Conservation (phyloP, 2,888 invertebrate species). For the Cantharis nigra region DNA sequence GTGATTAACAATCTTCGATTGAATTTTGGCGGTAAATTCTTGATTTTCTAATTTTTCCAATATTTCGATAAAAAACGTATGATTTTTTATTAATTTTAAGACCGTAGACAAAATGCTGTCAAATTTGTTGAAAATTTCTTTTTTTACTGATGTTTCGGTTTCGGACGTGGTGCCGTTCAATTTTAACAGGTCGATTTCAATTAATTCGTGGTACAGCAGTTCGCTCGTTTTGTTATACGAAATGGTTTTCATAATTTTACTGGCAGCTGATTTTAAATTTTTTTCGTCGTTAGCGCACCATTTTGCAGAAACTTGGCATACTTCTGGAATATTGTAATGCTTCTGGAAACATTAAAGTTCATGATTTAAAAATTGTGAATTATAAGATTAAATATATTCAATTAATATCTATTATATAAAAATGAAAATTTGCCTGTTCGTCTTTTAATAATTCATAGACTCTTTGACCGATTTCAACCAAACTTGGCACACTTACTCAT, state of each 20-base stretch:
- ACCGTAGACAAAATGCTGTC: constrained; percentile 52
- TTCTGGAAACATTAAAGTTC: constrained; percentile 56
- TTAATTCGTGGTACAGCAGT: constrained; percentile 70
- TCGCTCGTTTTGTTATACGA: constrained; percentile 73
- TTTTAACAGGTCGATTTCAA: constrained; percentile 59
- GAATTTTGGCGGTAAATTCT: constrained; percentile 63
- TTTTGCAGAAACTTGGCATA: constrained; percentile 80
- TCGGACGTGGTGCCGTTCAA: constrained; percentile 41
- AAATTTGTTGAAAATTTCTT: constrained; percentile 52
- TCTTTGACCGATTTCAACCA: too few relatives aligned
- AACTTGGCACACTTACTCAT: too few relatives aligned
- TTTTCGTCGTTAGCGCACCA: constrained; percentile 75
- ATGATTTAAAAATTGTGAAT: too few relatives aligned
- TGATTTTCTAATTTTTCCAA: constrained; percentile 63
- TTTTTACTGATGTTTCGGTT: constrained; percentile 50
- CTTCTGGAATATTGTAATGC: constrained; percentile 74
- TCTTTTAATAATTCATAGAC: too few relatives aligned
- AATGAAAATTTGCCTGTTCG: too few relatives aligned
- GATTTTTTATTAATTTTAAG: constrained; percentile 37
- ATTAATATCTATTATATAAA: too few relatives aligned
- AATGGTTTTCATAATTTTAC: constrained; percentile 74
- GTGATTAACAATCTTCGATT: constrained; percentile 59
- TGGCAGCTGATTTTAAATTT: constrained; percentile 70
- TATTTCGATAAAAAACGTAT: constrained; percentile 47
- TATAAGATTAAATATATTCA: too few relatives aligned